Conservation (phyloP, 2,797 vertebrate genomes). For the Glyptemys insculpta region DNA sequence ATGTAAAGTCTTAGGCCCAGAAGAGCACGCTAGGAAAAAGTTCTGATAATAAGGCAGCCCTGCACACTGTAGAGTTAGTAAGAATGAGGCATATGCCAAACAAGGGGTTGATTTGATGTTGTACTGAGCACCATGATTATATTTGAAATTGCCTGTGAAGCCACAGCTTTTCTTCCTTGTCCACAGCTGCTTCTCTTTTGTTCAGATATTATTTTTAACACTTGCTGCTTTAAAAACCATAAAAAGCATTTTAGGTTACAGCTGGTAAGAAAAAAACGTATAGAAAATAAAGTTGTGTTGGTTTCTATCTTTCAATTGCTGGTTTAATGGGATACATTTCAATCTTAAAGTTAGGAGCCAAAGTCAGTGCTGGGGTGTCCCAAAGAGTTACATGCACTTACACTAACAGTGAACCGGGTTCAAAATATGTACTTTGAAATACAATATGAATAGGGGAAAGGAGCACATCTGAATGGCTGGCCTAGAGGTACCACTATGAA, state of each 20-base stretch:
- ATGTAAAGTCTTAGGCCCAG: not conserved
- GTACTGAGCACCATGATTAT: not conserved
- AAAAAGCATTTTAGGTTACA: not conserved
- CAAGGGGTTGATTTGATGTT: fast-evolving
- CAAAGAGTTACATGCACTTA: not conserved
- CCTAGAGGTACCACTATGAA: not conserved
- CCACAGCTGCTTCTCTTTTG: not conserved
- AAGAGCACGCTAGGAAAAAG: not conserved
- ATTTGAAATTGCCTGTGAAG: not conserved
- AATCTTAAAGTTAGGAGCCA: not conserved
- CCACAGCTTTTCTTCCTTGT: conserved; percentile 11
- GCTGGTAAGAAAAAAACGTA: not conserved
- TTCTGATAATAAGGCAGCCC: not conserved
- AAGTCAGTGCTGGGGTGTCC: not conserved
- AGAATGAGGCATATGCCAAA: not conserved
- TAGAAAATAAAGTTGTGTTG: not conserved
- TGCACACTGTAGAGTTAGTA: not conserved
- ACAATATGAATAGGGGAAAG: not conserved
- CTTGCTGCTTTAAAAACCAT: not conserved
- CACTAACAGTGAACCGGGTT: fast-evolving
- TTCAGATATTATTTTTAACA: not conserved
- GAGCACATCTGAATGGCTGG: fast-evolving
- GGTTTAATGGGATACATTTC: not conserved
- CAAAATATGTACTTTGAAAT: not conserved
- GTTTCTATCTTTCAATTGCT: not conserved